Percentiles rank a stretch among this genome's conserved stretches.
Evolutionary conservation across 2,888 invertebrate genomes (phyloP).

Genomic region (Cistogaster globosa): DNA sequence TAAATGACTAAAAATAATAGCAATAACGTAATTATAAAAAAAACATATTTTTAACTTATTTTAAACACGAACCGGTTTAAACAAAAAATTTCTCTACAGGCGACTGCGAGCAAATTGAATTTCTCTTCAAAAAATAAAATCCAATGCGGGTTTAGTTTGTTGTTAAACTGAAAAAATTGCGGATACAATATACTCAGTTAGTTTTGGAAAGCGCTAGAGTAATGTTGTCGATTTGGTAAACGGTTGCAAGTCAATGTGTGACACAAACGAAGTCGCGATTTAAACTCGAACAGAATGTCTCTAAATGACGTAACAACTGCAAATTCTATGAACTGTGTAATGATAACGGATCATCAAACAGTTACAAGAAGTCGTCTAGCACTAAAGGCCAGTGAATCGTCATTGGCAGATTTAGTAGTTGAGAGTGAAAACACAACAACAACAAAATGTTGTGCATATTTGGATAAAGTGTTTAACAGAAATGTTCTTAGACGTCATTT

Average conservation of each 20-base stretch:
- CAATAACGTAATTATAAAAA: slow-evolving; percentile 29
- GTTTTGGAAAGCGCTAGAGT: slow-evolving; percentile 40
- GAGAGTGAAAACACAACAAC: slow-evolving; percentile 42
- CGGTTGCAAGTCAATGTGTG: slow-evolving; percentile 20
- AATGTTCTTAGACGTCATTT: slow-evolving; percentile 89
- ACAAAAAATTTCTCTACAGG: slow-evolving; percentile 23
- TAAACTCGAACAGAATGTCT: slow-evolving; percentile 27
- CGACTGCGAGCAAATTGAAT: slow-evolving; percentile 45
- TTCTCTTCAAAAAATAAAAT: slow-evolving; percentile 28
- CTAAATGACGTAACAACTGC: slow-evolving; percentile 28
- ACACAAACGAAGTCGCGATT: slow-evolving; percentile 3
- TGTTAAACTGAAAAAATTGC: slow-evolving; percentile 12
- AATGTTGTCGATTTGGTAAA: slow-evolving; percentile 40
- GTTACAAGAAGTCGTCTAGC: slow-evolving; percentile 63
- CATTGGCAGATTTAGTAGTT: slow-evolving; percentile 64
- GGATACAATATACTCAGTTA: slow-evolving; percentile 39
- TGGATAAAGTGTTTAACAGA: slow-evolving; percentile 85
- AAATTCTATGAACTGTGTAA: slow-evolving; percentile 59
- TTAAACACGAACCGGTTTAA: slow-evolving; percentile 60
- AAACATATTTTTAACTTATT: slow-evolving; percentile 43
- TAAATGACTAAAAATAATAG: neutral
- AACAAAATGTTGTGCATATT: slow-evolving; percentile 66
- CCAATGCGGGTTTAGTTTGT: neutral
- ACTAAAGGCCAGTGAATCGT: slow-evolving; percentile 40
- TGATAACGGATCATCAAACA: slow-evolving; percentile 69